These are phyloP conservation scores for Tupaia tana DNA, from an alignment of 2,113 vertebrate species.

Conservation along the genomic window DNA sequence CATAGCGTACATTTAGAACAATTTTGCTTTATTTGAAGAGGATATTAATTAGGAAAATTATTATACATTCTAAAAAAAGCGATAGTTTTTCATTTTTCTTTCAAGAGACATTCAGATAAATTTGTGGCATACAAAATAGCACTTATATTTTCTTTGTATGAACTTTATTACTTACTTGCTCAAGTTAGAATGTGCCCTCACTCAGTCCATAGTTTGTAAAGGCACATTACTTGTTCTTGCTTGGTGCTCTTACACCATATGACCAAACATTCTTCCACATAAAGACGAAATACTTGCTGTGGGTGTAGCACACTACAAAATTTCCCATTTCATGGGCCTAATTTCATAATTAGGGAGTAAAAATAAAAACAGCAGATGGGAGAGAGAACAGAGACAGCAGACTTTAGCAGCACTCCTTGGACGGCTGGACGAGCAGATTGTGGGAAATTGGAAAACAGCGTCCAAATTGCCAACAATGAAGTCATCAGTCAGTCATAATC, in stretches of 20 bases:
- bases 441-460: constrained; percentile 79
- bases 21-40: not conserved
- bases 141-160: not conserved
- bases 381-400: constrained; percentile 78
- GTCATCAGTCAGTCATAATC: constrained; percentile 83
- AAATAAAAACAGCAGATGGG: constrained; percentile 84
- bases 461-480: constrained; percentile 80
- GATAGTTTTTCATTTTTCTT: not conserved
- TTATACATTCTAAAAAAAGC: not conserved
- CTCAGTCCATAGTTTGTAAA: not conserved
- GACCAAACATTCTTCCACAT: not conserved
- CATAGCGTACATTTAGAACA: not conserved
- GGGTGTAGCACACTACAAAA: constrained; percentile 47
- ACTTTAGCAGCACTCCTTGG: constrained; percentile 82
- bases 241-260: not conserved
- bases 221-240: not conserved
- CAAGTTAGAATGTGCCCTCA: not conserved
- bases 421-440: constrained; percentile 85
- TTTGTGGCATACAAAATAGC: not conserved
- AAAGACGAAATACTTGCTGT: not conserved
- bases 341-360: constrained; percentile 80
- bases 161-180: not conserved
- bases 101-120: not conserved
- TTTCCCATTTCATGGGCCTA: constrained; percentile 75
- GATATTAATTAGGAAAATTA: not conserved